phyloP scores from a whole-genome alignment of 1,140 invertebrate genomes.

The Homalodisca vitripennis region DNA sequence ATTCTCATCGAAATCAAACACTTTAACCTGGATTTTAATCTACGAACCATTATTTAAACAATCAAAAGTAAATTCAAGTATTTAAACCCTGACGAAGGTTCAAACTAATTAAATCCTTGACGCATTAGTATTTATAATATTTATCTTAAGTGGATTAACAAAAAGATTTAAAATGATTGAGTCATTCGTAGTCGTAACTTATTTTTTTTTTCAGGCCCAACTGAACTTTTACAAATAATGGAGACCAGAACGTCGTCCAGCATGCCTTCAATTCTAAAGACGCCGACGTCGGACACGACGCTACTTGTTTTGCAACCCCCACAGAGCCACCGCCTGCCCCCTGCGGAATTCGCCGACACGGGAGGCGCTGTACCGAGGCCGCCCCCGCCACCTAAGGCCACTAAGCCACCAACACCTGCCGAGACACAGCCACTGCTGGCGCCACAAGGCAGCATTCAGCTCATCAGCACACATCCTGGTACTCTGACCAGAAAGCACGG shows the following conservation, averaged over 20 bases:
- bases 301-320: slow-evolving; percentile 16
- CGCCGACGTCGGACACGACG: slow-evolving; percentile 5
- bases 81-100: no score
- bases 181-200: neutral
- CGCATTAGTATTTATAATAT: no score
- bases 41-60: no score
- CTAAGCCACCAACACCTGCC: slow-evolving; percentile 29
- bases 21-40: no score
- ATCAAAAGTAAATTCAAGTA: no score
- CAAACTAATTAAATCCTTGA: no score
- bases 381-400: slow-evolving; percentile 37
- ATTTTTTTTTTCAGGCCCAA: slow-evolving; percentile 32
- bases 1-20: no score
- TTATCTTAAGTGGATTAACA: neutral
- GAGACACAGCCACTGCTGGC: slow-evolving; percentile 41
- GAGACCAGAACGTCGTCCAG: slow-evolving; percentile 28
- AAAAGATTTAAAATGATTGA: neutral
- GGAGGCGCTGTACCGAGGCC: slow-evolving; percentile 35
- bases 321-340: slow-evolving; percentile 11
- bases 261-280: slow-evolving; percentile 37
- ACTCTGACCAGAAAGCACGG: slow-evolving; percentile 24
- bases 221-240: slow-evolving; percentile 39
- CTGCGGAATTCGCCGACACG: slow-evolving; percentile 23
- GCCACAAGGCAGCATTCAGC: slow-evolving; percentile 28
- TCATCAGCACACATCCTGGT: slow-evolving; percentile 15